Conservation (phyloP, 2,888 invertebrate species). For the Lydus trimaculatus region DNA sequence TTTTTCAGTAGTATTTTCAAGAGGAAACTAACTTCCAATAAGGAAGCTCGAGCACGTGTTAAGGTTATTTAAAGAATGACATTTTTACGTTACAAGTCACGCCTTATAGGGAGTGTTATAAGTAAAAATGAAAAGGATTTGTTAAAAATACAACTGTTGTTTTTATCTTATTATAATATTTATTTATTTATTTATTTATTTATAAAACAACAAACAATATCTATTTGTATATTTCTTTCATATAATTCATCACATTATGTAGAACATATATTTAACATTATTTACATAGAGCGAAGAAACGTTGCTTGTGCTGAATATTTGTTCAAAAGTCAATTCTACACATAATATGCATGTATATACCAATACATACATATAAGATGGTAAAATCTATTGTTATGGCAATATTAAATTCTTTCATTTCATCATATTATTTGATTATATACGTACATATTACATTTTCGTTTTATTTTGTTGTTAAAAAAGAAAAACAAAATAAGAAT, state of each 20-base stretch:
- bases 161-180: conserved; percentile 27
- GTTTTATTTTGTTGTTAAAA: conserved; percentile 10
- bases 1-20: not conserved
- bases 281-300: conserved; percentile 37
- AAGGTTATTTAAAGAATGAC: not conserved
- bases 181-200: conserved; percentile 32
- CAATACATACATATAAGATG: not conserved
- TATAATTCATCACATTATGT: conserved; percentile 43
- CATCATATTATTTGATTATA: not conserved
- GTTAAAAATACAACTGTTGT: conserved; percentile 11
- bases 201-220: conserved; percentile 50
- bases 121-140: conserved; percentile 4
- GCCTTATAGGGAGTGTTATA: not conserved
- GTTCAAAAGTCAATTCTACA: not conserved
- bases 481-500: conserved; percentile 9
- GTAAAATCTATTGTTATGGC: not conserved
- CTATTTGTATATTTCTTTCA: conserved; percentile 40
- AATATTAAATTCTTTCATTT: not conserved
- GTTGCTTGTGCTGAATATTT: conserved; percentile 24
- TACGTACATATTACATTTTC: not conserved
- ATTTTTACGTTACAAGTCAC: conserved; percentile 3
- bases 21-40: not conserved
- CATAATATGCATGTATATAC: not conserved
- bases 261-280: conserved; percentile 44
- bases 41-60: not conserved